phyloP scores from a whole-genome alignment of 2,113 vertebrate species.

The Lepus europaeus region DNA sequence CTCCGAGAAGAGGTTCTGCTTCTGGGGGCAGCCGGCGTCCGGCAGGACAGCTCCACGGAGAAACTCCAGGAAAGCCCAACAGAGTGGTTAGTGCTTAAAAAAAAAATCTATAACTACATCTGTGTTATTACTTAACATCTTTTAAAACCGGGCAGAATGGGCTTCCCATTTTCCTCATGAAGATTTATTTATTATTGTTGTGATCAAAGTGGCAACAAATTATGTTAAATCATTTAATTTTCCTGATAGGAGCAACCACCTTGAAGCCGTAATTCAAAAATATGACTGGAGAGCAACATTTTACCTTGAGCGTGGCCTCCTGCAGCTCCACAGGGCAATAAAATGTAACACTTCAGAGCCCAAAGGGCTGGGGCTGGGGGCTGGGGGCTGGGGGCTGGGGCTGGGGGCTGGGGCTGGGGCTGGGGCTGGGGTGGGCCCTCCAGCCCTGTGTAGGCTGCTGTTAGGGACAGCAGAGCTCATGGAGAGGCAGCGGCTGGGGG shows the following conservation, averaged over 20 bases:
- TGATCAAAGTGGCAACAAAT: slow-evolving; percentile 86
- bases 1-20: slow-evolving; percentile 76
- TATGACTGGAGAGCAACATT: slow-evolving; percentile 80
- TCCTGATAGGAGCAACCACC: slow-evolving; percentile 85
- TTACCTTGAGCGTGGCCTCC: slow-evolving; percentile 73
- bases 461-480: not conserved
- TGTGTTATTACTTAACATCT: slow-evolving; percentile 85
- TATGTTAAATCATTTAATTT: slow-evolving; percentile 87
- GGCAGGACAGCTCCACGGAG: slow-evolving; percentile 74
- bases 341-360: slow-evolving; percentile 79
- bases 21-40: slow-evolving; percentile 79
- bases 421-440: not conserved
- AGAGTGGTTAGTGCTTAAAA: not conserved
- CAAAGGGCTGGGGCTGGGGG: not conserved
- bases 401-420: not conserved
- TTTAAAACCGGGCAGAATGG: slow-evolving; percentile 82
- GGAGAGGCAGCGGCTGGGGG: not conserved
- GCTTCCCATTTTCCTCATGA: slow-evolving; percentile 82
- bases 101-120: slow-evolving; percentile 74
- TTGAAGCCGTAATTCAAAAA: slow-evolving; percentile 84
- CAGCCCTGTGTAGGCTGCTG: not conserved
- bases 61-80: slow-evolving; percentile 41
- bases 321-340: slow-evolving; percentile 75
- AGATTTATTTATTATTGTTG: slow-evolving; percentile 86
- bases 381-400: not conserved